phyloP scores from a whole-genome alignment of 1,140 invertebrate genomes.

The Drosophila seguyi region DNA sequence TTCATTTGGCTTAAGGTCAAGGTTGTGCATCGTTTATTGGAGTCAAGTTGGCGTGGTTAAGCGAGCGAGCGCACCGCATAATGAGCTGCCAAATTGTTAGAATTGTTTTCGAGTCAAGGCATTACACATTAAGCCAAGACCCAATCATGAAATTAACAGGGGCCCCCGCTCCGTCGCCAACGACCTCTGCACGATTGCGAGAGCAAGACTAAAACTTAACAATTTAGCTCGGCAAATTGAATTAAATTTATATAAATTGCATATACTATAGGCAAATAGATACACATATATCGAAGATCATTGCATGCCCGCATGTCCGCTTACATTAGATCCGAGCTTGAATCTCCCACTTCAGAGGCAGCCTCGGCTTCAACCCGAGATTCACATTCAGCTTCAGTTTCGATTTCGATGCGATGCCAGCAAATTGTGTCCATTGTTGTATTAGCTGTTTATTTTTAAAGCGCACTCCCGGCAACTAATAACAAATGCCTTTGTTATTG shows the following conservation, averaged over 20 bases:
- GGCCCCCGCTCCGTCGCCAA: conserved; percentile 12
- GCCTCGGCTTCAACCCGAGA: background rate
- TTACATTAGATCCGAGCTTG: conserved; percentile 71
- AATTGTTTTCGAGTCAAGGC: conserved; percentile 63
- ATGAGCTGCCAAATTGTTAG: conserved; percentile 82
- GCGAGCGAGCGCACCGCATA: conserved; percentile 59
- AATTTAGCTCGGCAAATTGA: conserved; percentile 80
- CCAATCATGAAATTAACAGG: conserved; percentile 58
- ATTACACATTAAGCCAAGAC: conserved; percentile 47
- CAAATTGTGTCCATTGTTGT: conserved; percentile 80
- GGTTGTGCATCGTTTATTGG: conserved; percentile 73
- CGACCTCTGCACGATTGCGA: conserved; percentile 73
- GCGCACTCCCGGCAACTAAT: conserved; percentile 68
- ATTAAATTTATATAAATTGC: conserved; percentile 84
- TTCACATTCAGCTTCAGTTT: conserved; percentile 6
- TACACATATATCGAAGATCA: conserved; percentile 58
- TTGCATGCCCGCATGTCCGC: conserved; percentile 75
- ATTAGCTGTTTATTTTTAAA: conserved; percentile 78
- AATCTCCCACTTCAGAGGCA: conserved; percentile 8
- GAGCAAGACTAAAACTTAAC: conserved; percentile 48
- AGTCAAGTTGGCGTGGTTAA: conserved; percentile 63
- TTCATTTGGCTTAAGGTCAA: conserved; percentile 78
- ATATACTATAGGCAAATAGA: conserved; percentile 56
- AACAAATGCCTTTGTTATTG: conserved; percentile 60
- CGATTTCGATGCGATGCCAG: conserved; percentile 36